Conservation (phyloP, 2,888 invertebrate species). For the Exephanes ischioxanthus region DNA sequence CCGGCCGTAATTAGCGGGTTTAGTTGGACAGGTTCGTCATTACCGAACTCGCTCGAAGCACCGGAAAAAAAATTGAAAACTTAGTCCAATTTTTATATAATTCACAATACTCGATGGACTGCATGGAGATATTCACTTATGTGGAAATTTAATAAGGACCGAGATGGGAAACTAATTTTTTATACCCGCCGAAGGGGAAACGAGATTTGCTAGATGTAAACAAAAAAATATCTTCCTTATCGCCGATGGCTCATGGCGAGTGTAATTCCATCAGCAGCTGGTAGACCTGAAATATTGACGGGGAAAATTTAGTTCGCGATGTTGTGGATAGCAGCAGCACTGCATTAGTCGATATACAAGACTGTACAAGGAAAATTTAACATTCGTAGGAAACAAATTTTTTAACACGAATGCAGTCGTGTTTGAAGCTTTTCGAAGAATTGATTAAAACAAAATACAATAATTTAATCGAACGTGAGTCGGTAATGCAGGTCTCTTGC, state of each 20-base stretch:
- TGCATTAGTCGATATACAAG: not conserved
- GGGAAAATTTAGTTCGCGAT: not conserved
- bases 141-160: too few relatives aligned
- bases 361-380: not conserved
- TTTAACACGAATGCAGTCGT: too few relatives aligned
- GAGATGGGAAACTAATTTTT: too few relatives aligned
- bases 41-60: not conserved
- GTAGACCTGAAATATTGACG: not conserved
- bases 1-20: constrained; percentile 21
- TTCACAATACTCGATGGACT: too few relatives aligned
- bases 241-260: not conserved
- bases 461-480: too few relatives aligned
- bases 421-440: too few relatives aligned
- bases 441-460: too few relatives aligned
- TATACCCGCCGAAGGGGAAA: too few relatives aligned
- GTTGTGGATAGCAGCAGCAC: not conserved
- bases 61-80: not conserved
- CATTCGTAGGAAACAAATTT: not conserved
- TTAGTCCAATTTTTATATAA: too few relatives aligned
- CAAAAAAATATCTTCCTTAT: not conserved
- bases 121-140: too few relatives aligned
- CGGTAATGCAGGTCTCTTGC: too few relatives aligned
- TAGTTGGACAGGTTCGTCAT: not conserved
- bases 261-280: not conserved
- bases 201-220: too few relatives aligned